Evolutionary conservation across 2,888 invertebrate genomes (phyloP).

Genomic region (Mesorhabditis spiculigera): DNA sequence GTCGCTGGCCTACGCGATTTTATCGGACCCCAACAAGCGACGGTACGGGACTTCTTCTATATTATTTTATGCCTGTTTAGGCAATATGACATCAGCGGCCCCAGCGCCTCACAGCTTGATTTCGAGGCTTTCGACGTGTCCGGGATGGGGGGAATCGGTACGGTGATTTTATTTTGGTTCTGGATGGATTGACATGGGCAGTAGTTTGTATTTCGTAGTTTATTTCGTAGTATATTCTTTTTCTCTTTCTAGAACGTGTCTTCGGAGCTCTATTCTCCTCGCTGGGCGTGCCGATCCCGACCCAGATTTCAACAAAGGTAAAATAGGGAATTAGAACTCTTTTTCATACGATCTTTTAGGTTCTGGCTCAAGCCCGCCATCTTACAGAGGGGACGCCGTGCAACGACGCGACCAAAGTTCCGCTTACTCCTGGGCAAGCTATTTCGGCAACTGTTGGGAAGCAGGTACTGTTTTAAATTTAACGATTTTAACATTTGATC

Average conservation of each 20-base stretch:
- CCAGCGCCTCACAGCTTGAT: constrained; percentile 48
- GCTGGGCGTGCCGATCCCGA: constrained; percentile 58
- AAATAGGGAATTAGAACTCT: neutral
- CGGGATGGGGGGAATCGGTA: constrained; percentile 57
- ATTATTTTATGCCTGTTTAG: neutral
- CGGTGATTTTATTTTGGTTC: constrained; percentile 8
- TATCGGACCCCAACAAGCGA: constrained; percentile 58
- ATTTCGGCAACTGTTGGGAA: constrained; percentile 44
- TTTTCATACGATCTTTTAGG: constrained; percentile 16
- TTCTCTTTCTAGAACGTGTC: constrained; percentile 43
- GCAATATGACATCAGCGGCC: constrained; percentile 58
- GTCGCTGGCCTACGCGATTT: constrained; percentile 57
- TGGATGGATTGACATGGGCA: neutral
- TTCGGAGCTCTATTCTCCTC: constrained; percentile 58
- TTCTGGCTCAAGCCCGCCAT: constrained; percentile 50
- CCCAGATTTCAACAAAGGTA: constrained; percentile 56
- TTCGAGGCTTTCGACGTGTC: constrained; percentile 57
- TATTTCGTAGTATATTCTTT: neutral
- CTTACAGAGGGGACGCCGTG: constrained; percentile 38
- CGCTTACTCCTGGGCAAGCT: constrained; percentile 39
- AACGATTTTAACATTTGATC: neutral
- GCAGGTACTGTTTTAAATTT: constrained; percentile 26
- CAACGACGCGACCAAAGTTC: constrained; percentile 22
- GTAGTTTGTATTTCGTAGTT: constrained; percentile 2
- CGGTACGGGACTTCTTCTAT: constrained; percentile 16